Conservation (phyloP, 2,888 invertebrate genomes). For the Ochropleura plecta region DNA sequence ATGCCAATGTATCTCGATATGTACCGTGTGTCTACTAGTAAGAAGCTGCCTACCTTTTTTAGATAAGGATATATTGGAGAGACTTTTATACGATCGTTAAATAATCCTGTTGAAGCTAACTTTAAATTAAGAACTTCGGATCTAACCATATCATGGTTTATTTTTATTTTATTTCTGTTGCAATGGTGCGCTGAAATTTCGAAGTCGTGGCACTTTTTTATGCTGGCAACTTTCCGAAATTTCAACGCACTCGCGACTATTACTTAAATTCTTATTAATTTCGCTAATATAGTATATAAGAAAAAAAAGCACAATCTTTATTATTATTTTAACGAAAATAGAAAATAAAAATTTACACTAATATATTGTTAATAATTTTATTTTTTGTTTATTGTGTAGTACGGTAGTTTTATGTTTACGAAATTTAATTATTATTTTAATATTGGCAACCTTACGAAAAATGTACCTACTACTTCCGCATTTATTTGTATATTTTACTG, state of each 20-base stretch:
- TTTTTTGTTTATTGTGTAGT: constrained; percentile 83
- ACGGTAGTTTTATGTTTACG: constrained; percentile 77
- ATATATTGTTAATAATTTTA: constrained; percentile 90
- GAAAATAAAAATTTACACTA: constrained; percentile 82
- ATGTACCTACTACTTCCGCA: constrained; percentile 80
- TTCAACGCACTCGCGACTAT: constrained; percentile 70
- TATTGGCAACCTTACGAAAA: constrained; percentile 82
- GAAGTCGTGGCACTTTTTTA: constrained; percentile 68
- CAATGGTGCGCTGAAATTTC: constrained; percentile 69
- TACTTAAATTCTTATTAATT: constrained; percentile 79
- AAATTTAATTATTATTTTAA: constrained; percentile 79
- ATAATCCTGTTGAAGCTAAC: constrained; percentile 89
- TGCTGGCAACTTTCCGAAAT: constrained; percentile 78
- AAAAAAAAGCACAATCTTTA: constrained; percentile 87
- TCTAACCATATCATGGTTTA: constrained; percentile 85
- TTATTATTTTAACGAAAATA: constrained; percentile 82
- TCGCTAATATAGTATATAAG: constrained; percentile 89
- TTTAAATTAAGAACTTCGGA: constrained; percentile 88
- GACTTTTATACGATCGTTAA: constrained; percentile 91
- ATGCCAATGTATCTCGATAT: constrained; percentile 75
- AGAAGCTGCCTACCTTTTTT: constrained; percentile 88
- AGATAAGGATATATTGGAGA: constrained; percentile 90
- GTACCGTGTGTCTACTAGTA: constrained; percentile 83
- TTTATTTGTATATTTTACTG: constrained; percentile 89
- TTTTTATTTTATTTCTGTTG: constrained; percentile 70